phyloP scores from a whole-genome alignment of 2,797 vertebrate species.

The Parambassis ranga region DNA sequence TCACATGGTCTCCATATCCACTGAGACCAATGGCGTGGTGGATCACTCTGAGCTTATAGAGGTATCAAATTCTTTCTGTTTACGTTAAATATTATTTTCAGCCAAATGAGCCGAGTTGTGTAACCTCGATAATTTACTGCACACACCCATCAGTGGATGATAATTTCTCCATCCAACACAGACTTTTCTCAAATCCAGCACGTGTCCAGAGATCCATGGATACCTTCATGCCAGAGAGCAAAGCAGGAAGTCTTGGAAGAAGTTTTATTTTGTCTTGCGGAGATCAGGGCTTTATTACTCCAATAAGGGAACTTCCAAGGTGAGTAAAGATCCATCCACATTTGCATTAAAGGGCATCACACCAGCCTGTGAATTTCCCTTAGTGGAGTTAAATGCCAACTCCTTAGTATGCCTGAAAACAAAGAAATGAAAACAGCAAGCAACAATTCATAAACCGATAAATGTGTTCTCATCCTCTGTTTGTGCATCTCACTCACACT shows the following conservation, averaged over 20 bases:
- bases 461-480: not conserved
- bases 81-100: too few species aligned
- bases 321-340: constrained; percentile 60
- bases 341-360: not conserved
- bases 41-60: constrained; percentile 89
- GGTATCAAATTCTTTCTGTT: constrained; percentile 75
- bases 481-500: constrained; percentile 24
- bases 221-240: constrained; percentile 93
- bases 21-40: constrained; percentile 84
- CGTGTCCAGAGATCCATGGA: constrained; percentile 95
- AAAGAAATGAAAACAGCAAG: too few species aligned
- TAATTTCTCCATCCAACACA: constrained; percentile 69
- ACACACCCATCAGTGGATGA: not conserved
- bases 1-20: constrained; percentile 92
- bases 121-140: not conserved
- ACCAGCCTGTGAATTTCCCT: not conserved
- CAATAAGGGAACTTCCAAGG: constrained; percentile 97
- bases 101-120: too few species aligned
- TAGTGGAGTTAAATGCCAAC: not conserved
- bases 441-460: too few species aligned
- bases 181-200: constrained; percentile 94
- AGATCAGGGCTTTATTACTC: constrained; percentile 98
- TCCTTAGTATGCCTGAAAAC: too few species aligned
- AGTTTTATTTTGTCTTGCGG: constrained; percentile 92
- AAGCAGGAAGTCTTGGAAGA: constrained; percentile 95